Percentiles rank a stretch among this genome's conserved stretches.
Conservation (phyloP, 2,113 vertebrate species). For the Grammomys dolichurus region DNA sequence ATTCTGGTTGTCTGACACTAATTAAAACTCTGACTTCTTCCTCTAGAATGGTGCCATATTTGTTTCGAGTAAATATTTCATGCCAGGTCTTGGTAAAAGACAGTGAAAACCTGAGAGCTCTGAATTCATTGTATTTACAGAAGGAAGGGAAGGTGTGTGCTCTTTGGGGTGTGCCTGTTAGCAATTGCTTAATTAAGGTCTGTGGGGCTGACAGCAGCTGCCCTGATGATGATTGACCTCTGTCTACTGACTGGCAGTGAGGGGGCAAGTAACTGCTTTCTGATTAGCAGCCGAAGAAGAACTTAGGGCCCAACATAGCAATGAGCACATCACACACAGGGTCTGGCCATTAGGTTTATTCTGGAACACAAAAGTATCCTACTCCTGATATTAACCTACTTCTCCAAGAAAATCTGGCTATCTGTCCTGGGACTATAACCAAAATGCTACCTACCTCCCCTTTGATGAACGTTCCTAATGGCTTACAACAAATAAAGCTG, state of each 20-base stretch:
- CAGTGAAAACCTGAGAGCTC: neutral
- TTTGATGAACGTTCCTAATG: neutral
- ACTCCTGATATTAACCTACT: neutral
- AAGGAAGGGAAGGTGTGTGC: neutral
- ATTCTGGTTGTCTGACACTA: neutral
- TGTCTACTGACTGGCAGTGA: neutral
- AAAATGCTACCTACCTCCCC: neutral
- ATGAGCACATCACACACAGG: neutral
- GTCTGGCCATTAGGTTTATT: neutral
- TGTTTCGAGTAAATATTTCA: conserved; percentile 15
- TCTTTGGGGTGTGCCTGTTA: neutral
- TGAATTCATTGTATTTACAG: neutral
- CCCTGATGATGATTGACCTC: neutral
- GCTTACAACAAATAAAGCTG: neutral
- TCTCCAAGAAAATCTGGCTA: neutral
- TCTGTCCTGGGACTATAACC: neutral
- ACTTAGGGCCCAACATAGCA: neutral
- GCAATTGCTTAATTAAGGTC: neutral
- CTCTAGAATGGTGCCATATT: conserved; percentile 46
- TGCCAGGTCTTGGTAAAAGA: neutral
- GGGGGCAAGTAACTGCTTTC: neutral
- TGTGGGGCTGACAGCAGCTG: neutral
- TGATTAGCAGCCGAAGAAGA: neutral
- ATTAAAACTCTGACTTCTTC: conserved; percentile 32
- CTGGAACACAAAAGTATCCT: neutral